These are phyloP conservation scores for Delphinapterus leucas DNA, from an alignment of 2,113 vertebrate genomes.

Conservation along the genomic window DNA sequence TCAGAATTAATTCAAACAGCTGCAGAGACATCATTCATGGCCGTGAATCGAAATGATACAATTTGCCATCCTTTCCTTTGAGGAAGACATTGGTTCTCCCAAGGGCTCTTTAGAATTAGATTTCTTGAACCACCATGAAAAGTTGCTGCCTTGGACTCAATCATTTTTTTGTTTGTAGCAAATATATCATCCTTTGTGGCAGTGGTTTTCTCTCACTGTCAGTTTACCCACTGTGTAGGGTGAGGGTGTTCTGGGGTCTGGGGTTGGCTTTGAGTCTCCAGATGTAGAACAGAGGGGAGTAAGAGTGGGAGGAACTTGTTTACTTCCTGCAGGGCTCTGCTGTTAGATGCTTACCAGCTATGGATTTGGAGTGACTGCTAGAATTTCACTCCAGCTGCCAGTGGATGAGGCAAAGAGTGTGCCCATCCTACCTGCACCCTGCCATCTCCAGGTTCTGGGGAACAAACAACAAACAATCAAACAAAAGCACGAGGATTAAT, in stretches of 20 bases:
- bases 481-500: not conserved
- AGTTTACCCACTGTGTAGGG: not conserved
- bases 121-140: not conserved
- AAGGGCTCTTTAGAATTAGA: not conserved
- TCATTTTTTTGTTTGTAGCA: not conserved
- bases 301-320: slow-evolving; percentile 61
- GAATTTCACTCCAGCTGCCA: slow-evolving; percentile 39
- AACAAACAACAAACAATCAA: slow-evolving; percentile 10
- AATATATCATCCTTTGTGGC: not conserved
- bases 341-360: slow-evolving; percentile 1
- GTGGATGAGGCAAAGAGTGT: not conserved
- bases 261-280: not conserved
- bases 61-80: not conserved
- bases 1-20: slow-evolving; percentile 45
- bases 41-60: slow-evolving; percentile 25
- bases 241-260: not conserved
- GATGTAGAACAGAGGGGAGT: slow-evolving; percentile 49
- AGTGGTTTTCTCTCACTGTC: not conserved
- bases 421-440: not conserved
- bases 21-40: not conserved
- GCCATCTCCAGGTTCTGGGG: not conserved
- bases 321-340: slow-evolving; percentile 40
- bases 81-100: not conserved
- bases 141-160: not conserved
- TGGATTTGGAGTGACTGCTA: slow-evolving; percentile 21